Conservation (phyloP, 1,140 invertebrate species). For the Daktulosphaira vitifoliae region DNA sequence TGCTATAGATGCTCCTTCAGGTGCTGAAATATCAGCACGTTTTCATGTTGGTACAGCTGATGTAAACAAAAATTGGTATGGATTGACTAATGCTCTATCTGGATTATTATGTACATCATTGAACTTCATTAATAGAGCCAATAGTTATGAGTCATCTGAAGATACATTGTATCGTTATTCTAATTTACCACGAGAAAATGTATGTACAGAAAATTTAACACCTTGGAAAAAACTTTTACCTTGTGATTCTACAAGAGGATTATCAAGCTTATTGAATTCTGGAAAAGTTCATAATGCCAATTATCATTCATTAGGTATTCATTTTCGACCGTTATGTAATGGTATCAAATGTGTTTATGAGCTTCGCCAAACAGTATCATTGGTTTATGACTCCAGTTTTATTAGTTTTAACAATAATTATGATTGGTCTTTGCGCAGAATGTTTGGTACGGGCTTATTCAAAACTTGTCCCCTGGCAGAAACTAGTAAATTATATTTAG, state of each 20-base stretch:
- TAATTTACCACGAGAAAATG: constrained; percentile 84
- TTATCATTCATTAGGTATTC: constrained; percentile 83
- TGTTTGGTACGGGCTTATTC: constrained; percentile 75
- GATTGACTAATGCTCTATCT: constrained; percentile 78
- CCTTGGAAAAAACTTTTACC: constrained; percentile 96
- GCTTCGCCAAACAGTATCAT: constrained; percentile 70
- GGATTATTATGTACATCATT: constrained; percentile 92
- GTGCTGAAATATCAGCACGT: constrained; percentile 89
- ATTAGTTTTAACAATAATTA: constrained; percentile 44
- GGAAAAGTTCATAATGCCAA: constrained; percentile 84
- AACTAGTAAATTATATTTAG: constrained; percentile 71
- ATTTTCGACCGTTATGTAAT: constrained; percentile 70
- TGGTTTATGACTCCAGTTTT: constrained; percentile 73
- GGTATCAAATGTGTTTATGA: constrained; percentile 58
- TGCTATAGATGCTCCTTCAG: constrained; percentile 73
- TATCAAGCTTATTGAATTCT: constrained; percentile 81
- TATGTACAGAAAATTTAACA: constrained; percentile 97
- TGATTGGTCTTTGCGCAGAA: constrained; percentile 74
- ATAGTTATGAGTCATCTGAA: constrained; percentile 53
- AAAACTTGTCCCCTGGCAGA: constrained; percentile 69
- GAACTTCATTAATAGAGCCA: constrained; percentile 87
- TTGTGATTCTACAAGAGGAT: constrained; percentile 75
- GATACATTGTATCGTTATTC: constrained; percentile 67
- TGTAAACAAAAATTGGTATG: constrained; percentile 76
- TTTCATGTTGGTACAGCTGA: constrained; percentile 55